Base-by-base conservation (phyloP, 1,140 invertebrate genomes). In the Eufriesea mexicana region DNA sequence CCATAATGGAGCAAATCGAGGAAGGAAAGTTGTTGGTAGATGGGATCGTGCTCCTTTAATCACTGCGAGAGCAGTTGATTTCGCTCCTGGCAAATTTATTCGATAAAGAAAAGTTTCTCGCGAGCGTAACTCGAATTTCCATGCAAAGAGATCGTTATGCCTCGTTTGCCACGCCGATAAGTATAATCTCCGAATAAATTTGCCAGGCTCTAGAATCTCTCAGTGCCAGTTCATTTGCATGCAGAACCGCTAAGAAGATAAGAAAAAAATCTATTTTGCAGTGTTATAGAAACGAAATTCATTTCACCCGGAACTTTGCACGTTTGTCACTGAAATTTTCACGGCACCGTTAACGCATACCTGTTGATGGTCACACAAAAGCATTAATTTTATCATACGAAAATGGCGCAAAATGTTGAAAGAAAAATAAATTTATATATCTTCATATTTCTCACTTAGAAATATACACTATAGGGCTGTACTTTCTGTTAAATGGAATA, bases 241-340 rank as follows among this genome's bases (percentile, higher is more conserved):
- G 86, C 86, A 83, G 45, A 67, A 35, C 57, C 82, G 84, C 64
- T 74, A 83, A 73, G 57, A 78, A 82, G 61, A 66, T 70, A 47
- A 59, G 35, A 35, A 62, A 67, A 72, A 28, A 16, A 51, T 61
- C 49, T 61, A 81, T 68, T 73, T 71, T 85, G 81, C 76, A 77
- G 54, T 61, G 49, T 83, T 81, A 86, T 62, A 64, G 55, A 83
- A 86, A 79, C 72, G 82, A 79, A 71, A 75, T 86, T 78, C 82
- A 75, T 76, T 79, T 87, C 86, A 87, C 86, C 86, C 55, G 85
- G 23, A 79, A 73, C 23, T 57, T 87, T 84, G 80, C 76, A 87
- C 77, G 86, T 83, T 80, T 84, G 71, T 74, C 85, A 86, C 78
- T 75, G 85, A 87, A 86, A 78, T 72, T 79, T 86, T 87, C 72